Percentiles rank a stretch among this genome's conserved stretches.
phyloP scores from a whole-genome alignment of 2,888 invertebrate genomes.

The Nymphalis urticae region DNA sequence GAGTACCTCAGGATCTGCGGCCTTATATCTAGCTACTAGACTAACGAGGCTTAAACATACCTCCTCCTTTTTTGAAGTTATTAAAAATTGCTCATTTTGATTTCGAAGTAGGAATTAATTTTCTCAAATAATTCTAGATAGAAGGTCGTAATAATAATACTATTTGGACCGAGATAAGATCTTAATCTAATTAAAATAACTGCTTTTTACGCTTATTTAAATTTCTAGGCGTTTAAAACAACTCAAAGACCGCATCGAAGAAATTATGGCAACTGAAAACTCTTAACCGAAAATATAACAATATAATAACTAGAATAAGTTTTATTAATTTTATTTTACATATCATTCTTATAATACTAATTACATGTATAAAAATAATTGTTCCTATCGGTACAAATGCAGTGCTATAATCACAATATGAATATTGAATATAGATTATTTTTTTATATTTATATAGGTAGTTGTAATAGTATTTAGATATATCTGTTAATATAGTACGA shows the following conservation, averaged over 20 bases:
- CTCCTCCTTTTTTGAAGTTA: too few species aligned
- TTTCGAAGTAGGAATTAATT: too few species aligned
- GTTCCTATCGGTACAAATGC: conserved; percentile 1
- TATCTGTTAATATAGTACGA: background rate
- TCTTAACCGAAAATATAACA: conserved; percentile 32
- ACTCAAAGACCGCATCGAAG: conserved; percentile 67
- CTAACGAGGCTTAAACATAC: too few species aligned
- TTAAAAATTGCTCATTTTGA: too few species aligned
- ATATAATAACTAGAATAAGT: conserved; percentile 18
- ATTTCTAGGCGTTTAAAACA: conserved; percentile 62
- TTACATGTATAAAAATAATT: background rate
- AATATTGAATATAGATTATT: background rate
- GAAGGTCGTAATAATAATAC: background rate
- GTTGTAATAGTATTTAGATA: background rate
- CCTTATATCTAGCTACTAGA: too few species aligned
- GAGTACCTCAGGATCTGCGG: too few species aligned
- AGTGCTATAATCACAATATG: background rate
- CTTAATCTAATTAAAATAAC: conserved; percentile 23
- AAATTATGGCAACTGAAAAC: conserved; percentile 60
- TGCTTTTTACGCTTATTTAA: conserved; percentile 28
- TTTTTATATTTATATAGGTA: background rate
- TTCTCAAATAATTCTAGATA: too few species aligned
- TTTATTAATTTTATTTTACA: conserved; percentile 13
- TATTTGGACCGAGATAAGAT: background rate
- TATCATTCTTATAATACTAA: conserved; percentile 11